Evolutionary conservation across 2,113 vertebrate species (phyloP).

Genomic region (Takifugu bimaculatus): DNA sequence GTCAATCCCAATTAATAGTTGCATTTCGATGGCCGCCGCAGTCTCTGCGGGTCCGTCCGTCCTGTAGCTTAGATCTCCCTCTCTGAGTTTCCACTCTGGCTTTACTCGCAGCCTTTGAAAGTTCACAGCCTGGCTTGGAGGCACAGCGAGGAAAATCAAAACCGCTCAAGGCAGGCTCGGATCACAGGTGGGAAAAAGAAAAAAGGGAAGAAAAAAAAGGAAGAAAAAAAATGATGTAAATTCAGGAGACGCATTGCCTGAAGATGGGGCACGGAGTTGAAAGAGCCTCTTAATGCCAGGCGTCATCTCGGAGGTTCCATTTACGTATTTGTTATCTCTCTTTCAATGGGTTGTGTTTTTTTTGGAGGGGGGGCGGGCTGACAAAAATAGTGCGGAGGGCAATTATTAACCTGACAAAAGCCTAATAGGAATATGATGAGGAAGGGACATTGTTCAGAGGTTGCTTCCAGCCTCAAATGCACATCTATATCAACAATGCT

Average conservation of each 20-base stretch:
- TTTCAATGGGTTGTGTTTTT: slow-evolving; percentile 11
- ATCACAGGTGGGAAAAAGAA: slow-evolving; percentile 57
- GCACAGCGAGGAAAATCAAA: slow-evolving; percentile 59
- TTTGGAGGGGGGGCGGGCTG: not conserved
- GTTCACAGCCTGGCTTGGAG: slow-evolving; percentile 69
- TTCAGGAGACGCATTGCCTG: slow-evolving; percentile 58
- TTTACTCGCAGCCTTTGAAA: slow-evolving; percentile 63
- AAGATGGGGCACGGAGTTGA: slow-evolving; percentile 47
- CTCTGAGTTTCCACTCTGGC: slow-evolving; percentile 39
- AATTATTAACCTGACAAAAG: slow-evolving; percentile 24
- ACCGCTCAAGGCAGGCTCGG: slow-evolving; percentile 55
- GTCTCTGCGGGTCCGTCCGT: slow-evolving; percentile 22
- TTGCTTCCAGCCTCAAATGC: slow-evolving; percentile 39
- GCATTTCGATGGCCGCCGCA: slow-evolving; percentile 9
- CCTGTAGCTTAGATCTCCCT: slow-evolving; percentile 39
- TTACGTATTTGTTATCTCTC: slow-evolving; percentile 40
- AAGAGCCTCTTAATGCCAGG: slow-evolving; percentile 29
- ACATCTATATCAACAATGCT: slow-evolving; percentile 49
- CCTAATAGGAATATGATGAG: slow-evolving; percentile 38
- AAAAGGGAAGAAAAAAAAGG: slow-evolving; percentile 14
- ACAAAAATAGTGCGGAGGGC: slow-evolving; percentile 17
- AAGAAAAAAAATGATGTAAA: slow-evolving; percentile 52
- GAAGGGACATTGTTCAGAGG: slow-evolving; percentile 47
- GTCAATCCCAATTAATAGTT: slow-evolving; percentile 49
- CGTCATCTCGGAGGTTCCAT: slow-evolving; percentile 22